These are phyloP conservation scores for human DNA, from an alignment of 2,113 vertebrate genomes.

Conservation along the genomic window DNA sequence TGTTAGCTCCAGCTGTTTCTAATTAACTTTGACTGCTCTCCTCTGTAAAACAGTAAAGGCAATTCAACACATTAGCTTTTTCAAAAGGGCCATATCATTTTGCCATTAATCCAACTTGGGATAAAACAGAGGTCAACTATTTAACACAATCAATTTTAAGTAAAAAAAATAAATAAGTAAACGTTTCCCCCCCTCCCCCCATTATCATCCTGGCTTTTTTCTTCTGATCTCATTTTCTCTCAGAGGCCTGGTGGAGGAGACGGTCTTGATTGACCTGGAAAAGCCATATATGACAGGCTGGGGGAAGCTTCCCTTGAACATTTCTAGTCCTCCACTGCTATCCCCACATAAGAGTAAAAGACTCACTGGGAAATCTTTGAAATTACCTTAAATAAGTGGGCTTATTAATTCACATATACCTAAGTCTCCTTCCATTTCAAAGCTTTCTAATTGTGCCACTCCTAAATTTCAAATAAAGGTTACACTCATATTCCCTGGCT, in stretches of 20 bases:
- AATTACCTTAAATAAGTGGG: neutral
- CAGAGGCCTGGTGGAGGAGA: neutral
- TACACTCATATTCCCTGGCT: neutral
- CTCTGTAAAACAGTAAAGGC: neutral
- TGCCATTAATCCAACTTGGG: constrained; percentile 26
- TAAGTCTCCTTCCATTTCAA: neutral
- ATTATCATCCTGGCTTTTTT: neutral
- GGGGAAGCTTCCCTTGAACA: neutral
- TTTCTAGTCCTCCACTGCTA: neutral
- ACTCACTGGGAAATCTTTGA: neutral
- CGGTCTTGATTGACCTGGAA: neutral
- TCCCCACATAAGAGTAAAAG: neutral
- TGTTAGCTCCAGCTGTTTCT: neutral
- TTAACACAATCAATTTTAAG: constrained; percentile 30
- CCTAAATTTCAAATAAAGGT: neutral
- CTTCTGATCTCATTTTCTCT: neutral
- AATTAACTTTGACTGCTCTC: neutral
- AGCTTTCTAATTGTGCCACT: neutral
- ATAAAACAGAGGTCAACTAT: constrained; percentile 11
- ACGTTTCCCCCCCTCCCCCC: rapidly evolving
- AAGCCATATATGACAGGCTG: neutral
- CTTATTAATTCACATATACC: neutral
- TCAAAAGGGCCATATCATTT: neutral
- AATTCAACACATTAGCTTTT: neutral
- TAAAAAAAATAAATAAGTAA: neutral